Conservation (phyloP, 1,140 invertebrate species). For the Cephus cinctus region DNA sequence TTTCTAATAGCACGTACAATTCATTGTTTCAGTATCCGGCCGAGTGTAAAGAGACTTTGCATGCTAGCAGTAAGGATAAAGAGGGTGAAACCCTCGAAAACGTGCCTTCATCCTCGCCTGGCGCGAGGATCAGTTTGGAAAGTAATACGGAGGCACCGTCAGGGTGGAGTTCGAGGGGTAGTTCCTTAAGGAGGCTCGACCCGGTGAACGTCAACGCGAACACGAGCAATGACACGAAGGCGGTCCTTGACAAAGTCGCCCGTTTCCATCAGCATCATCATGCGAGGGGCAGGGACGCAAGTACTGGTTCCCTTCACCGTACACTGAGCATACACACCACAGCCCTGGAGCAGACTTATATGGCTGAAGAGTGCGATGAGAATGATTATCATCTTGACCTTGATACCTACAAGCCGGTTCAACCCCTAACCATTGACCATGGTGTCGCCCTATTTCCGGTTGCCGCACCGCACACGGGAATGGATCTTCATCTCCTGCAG, state of each 20-base stretch:
- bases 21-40: slow-evolving; percentile 37
- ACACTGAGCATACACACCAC: slow-evolving; percentile 58
- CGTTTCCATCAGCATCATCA: slow-evolving; percentile 70
- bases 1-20: no score
- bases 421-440: slow-evolving; percentile 81
- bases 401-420: slow-evolving; percentile 82
- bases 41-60: slow-evolving; percentile 39
- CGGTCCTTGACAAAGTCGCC: slow-evolving; percentile 39
- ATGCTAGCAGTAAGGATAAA: slow-evolving; percentile 44
- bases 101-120: slow-evolving; percentile 45
- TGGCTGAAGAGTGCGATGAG: slow-evolving; percentile 58
- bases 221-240: slow-evolving; percentile 26
- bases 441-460: slow-evolving; percentile 81
- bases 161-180: slow-evolving; percentile 38
- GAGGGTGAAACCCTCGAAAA: slow-evolving; percentile 47
- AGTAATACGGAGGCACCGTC: slow-evolving; percentile 40
- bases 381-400: slow-evolving; percentile 69
- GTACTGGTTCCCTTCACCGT: slow-evolving; percentile 43
- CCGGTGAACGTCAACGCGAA: slow-evolving; percentile 18
- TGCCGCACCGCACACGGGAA: slow-evolving; percentile 61
- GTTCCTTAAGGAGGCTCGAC: slow-evolving; percentile 26
- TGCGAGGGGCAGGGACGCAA: slow-evolving; percentile 60
- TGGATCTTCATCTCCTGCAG: slow-evolving; percentile 79
- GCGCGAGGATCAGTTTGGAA: slow-evolving; percentile 38
- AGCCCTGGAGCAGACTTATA: slow-evolving; percentile 57